Evolutionary conservation across 2,113 vertebrate genomes (phyloP).

Genomic region (Telmatochromis sp.): DNA sequence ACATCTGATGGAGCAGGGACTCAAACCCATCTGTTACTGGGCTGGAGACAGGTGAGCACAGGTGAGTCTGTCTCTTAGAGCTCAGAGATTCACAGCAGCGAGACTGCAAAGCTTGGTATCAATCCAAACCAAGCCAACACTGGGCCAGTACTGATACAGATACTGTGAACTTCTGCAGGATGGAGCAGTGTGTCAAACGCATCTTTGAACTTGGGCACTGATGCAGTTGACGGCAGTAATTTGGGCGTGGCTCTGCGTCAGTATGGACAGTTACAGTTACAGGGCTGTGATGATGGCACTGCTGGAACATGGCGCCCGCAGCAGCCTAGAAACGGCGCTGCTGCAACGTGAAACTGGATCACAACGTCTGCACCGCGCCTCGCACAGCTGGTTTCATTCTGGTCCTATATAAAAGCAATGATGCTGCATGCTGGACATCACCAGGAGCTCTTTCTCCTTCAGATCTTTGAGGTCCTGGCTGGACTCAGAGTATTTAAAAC

Average conservation of each 20-base stretch:
- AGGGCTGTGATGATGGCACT: neutral
- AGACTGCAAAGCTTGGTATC: neutral
- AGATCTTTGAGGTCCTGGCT: neutral
- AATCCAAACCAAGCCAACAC: neutral
- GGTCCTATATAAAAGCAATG: neutral
- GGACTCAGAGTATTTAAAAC: neutral
- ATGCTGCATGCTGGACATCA: neutral
- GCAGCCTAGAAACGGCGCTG: neutral
- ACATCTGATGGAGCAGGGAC: neutral
- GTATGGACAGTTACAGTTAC: neutral
- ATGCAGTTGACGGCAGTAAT: neutral
- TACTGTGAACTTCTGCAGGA: neutral
- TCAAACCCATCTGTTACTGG: neutral
- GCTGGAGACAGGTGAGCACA: neutral
- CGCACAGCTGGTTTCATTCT: neutral
- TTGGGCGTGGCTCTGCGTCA: accelerated
- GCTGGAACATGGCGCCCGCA: accelerated
- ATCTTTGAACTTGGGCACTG: too few species aligned
- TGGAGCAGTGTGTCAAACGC: neutral
- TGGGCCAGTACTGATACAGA: neutral
- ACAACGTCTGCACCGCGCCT: neutral
- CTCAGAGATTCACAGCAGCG: neutral
- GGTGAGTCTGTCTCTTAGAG: neutral
- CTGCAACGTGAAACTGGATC: neutral
- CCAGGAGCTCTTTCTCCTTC: neutral